Evolutionary conservation across 2,888 invertebrate species (phyloP), one percentile per base, ranked within the genome.

Genomic region (Ceraclea dissimilis): DNA sequence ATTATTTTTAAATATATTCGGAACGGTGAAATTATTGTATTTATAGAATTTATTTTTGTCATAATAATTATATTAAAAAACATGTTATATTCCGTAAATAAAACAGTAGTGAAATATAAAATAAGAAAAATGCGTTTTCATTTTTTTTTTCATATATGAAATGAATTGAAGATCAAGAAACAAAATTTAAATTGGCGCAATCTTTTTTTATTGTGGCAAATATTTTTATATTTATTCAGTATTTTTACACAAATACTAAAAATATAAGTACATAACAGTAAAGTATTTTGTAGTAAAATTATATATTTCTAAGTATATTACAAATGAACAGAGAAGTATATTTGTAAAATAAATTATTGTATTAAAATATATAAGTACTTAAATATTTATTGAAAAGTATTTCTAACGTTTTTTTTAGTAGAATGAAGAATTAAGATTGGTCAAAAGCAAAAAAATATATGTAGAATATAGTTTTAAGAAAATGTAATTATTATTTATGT

Each of bases 391-490:
- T n/a, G n/a, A n/a, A n/a, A n/a, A n/a, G n/a, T n/a, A n/a, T n/a
- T n/a, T n/a, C n/a, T n/a, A n/a, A n/a, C n/a, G n/a, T n/a, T n/a
- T n/a, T n/a, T n/a, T n/a, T n/a, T n/a, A n/a, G n/a, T n/a, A n/a
- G n/a, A n/a, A n/a, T n/a, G n/a, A 26, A 26, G 26, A 6, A 26
- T 39, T 39, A 16, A 39, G 16, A 16, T 39, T 39, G 2, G 39
- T 39, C 39, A 39, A 39, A 39, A 39, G 39, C 39, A 39, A 39
- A 39, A n/a, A 39, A 39, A 39, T 39, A 39, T 39, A 16, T 39
- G 13, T n/a, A 26, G 13, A 13, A 39, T 39, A 13, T 8, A 31
- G 11, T 39, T 8, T 39, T 8, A n/a, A 39, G 10, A 26, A 26
- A 10, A 26, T 26, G 10, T 26, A 26, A 26, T 26, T 39, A 39